These are phyloP conservation scores for Archaeoteleia sp. DNA, from an alignment of 2,888 invertebrate species.

Conservation along the genomic window DNA sequence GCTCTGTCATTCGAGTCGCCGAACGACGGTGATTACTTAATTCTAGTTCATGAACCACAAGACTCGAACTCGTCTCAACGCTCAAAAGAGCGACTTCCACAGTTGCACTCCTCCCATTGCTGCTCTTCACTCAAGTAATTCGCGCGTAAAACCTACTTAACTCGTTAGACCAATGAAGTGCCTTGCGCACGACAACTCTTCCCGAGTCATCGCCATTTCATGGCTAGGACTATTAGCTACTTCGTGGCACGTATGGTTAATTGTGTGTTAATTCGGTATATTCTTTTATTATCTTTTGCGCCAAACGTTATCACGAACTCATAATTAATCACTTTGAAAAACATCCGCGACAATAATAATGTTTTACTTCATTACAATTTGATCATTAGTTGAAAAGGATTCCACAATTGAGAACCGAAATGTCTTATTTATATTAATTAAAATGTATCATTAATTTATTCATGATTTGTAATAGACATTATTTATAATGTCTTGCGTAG, in stretches of 20 bases:
- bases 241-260: constrained; percentile 3
- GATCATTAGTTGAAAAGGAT: too few relatives aligned
- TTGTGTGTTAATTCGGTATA: too few relatives aligned
- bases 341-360: too few relatives aligned
- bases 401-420: too few relatives aligned
- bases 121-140: constrained; percentile 29
- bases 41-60: constrained; percentile 25
- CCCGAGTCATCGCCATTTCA: constrained; percentile 16
- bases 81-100: constrained; percentile 21
- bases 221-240: constrained; percentile 16
- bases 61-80: constrained; percentile 15
- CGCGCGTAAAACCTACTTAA: constrained; percentile 38
- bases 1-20: constrained; percentile 2
- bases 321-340: too few relatives aligned
- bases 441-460: too few relatives aligned
- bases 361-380: too few relatives aligned
- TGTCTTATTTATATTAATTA: too few relatives aligned
- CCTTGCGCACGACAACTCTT: constrained; percentile 8
- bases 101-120: constrained; percentile 29
- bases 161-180: constrained; percentile 35
- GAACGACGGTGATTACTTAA: constrained; percentile 32
- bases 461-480: too few relatives aligned
- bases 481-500: too few relatives aligned
- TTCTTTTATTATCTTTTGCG: too few relatives aligned
- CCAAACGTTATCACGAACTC: too few relatives aligned